Percentiles rank a stretch among this genome's conserved stretches.
Evolutionary conservation across 2,113 vertebrate genomes (phyloP).

Genomic region (Redunca redunca): DNA sequence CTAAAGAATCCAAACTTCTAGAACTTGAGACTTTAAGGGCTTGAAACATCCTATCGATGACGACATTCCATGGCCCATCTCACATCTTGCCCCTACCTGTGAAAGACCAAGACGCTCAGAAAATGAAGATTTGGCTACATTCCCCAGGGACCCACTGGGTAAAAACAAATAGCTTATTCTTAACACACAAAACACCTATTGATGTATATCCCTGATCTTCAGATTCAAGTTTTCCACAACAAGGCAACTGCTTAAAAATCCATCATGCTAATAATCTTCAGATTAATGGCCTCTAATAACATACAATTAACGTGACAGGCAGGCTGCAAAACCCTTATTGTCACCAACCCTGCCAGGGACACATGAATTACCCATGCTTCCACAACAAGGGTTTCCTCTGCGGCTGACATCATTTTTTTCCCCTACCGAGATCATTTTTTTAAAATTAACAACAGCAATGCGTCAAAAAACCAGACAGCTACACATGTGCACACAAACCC

Average conservation of each 20-base stretch:
- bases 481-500: fast-evolving
- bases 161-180: not conserved
- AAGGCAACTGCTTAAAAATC: conserved; percentile 66
- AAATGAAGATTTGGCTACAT: not conserved
- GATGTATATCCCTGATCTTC: not conserved
- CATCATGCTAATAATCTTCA: conserved; percentile 71
- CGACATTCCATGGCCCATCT: not conserved
- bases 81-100: not conserved
- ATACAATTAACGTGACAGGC: conserved; percentile 75
- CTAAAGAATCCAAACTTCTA: not conserved
- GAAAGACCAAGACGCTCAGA: not conserved
- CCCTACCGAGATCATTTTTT: not conserved
- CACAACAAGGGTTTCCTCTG: not conserved
- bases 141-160: not conserved
- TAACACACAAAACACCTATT: not conserved
- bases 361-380: not conserved
- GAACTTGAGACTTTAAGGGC: not conserved
- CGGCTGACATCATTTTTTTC: not conserved
- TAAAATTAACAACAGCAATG: not conserved
- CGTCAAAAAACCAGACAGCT: not conserved
- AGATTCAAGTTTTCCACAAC: conserved; percentile 49
- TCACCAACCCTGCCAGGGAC: conserved; percentile 41
- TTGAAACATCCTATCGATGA: not conserved
- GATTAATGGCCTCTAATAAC: conserved; percentile 75
- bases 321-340: conserved; percentile 65